Evolutionary conservation across 2,113 vertebrate genomes (phyloP).

Genomic region (Semicossyphus pulcher): DNA sequence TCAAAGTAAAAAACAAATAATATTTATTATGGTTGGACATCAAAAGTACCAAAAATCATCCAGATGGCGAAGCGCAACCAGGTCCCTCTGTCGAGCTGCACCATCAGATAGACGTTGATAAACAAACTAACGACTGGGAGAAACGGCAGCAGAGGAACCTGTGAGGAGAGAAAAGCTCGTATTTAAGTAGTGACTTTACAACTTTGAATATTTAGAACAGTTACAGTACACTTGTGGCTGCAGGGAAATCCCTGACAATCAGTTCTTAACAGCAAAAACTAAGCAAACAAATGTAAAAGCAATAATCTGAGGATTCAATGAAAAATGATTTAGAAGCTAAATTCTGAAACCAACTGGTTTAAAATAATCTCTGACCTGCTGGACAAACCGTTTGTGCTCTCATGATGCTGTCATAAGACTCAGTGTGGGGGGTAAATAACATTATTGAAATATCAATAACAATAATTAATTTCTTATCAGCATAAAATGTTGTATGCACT

Average conservation of each 20-base stretch:
- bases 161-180: constrained; percentile 3
- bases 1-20: accelerated
- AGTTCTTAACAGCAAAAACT: not conserved
- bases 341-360: too few relatives aligned
- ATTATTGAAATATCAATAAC: too few relatives aligned
- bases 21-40: not conserved
- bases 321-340: not conserved
- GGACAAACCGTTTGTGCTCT: not conserved
- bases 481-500: too few relatives aligned
- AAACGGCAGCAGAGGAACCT: constrained; percentile 93
- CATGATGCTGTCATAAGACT: not conserved
- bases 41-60: constrained; percentile 89
- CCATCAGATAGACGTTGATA: constrained; percentile 96
- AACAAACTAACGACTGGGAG: constrained; percentile 94
- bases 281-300: not conserved
- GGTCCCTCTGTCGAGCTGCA: constrained; percentile 91
- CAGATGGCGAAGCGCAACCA: constrained; percentile 94
- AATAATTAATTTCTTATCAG: too few relatives aligned
- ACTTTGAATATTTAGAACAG: not conserved
- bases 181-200: not conserved
- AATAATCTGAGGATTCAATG: not conserved
- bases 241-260: not conserved
- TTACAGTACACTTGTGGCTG: not conserved
- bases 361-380: not conserved
- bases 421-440: too few relatives aligned